Evolutionary conservation across 2,113 vertebrate species (phyloP).

Genomic region (Serilophus lunatus): DNA sequence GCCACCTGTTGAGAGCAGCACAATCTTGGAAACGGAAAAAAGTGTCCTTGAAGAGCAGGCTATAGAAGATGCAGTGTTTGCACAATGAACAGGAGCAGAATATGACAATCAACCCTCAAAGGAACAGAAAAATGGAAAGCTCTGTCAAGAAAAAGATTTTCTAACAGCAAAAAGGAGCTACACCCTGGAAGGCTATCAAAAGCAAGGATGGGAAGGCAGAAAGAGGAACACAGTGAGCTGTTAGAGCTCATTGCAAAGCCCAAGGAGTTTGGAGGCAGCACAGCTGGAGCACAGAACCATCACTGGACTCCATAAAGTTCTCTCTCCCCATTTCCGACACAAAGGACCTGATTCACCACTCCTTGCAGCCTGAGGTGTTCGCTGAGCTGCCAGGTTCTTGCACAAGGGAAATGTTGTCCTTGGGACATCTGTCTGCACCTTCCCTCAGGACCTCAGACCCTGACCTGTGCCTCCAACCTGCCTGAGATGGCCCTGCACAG

Average conservation of each 20-base stretch:
- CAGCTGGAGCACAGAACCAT: background rate
- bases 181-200: background rate
- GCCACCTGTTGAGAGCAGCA: background rate
- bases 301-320: background rate
- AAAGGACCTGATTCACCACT: background rate
- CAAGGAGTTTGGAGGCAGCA: background rate
- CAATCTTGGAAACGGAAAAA: background rate
- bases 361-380: background rate
- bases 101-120: background rate
- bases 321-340: background rate
- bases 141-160: background rate
- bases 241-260: background rate
- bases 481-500: background rate
- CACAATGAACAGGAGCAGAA: background rate
- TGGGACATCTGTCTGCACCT: background rate
- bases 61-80: background rate
- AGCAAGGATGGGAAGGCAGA: background rate
- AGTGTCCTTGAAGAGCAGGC: background rate
- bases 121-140: background rate
- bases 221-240: background rate
- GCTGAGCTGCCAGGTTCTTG: rapidly evolving
- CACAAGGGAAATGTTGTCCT: background rate
- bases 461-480: background rate
- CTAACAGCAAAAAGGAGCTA: background rate
- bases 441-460: background rate